Conservation (phyloP, 1,140 invertebrate species). For the Leptinotarsa undecemlineata region DNA sequence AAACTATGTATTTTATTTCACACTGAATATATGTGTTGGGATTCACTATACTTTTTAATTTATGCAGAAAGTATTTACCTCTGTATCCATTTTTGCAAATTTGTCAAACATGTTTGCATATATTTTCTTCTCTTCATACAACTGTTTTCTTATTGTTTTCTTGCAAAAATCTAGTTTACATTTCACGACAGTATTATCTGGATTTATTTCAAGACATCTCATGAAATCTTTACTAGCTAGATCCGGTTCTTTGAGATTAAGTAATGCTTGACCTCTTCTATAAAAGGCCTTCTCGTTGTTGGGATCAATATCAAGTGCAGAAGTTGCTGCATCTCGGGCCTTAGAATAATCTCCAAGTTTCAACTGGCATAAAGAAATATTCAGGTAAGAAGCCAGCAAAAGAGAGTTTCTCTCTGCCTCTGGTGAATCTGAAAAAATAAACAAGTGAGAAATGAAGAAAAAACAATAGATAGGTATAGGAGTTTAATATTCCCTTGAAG, state of each 20-base stretch:
- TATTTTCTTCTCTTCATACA: slow-evolving; percentile 82
- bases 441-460: too few species aligned
- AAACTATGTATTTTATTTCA: too few species aligned
- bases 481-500: too few species aligned
- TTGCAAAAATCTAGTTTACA: slow-evolving; percentile 77
- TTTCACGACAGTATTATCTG: slow-evolving; percentile 80
- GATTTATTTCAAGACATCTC: slow-evolving; percentile 60
- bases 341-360: slow-evolving; percentile 78
- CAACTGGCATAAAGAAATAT: slow-evolving; percentile 83
- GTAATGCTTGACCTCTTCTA: slow-evolving; percentile 80
- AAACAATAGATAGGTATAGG: too few species aligned
- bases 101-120: slow-evolving; percentile 96
- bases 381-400: slow-evolving; percentile 76
- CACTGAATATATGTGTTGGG: too few species aligned
- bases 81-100: slow-evolving; percentile 78
- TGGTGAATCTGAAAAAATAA: neutral
- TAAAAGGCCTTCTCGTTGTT: slow-evolving; percentile 90
- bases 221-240: slow-evolving; percentile 80
- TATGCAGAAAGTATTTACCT: slow-evolving; percentile 60
- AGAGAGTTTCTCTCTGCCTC: slow-evolving; percentile 64
- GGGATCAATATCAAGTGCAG: slow-evolving; percentile 74
- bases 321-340: slow-evolving; percentile 69
- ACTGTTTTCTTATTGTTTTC: slow-evolving; percentile 74
- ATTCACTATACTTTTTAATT: too few species aligned
- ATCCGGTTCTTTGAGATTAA: slow-evolving; percentile 77